Evolutionary conservation across 2,888 invertebrate species (phyloP).

Genomic region (Tipula helvola): DNA sequence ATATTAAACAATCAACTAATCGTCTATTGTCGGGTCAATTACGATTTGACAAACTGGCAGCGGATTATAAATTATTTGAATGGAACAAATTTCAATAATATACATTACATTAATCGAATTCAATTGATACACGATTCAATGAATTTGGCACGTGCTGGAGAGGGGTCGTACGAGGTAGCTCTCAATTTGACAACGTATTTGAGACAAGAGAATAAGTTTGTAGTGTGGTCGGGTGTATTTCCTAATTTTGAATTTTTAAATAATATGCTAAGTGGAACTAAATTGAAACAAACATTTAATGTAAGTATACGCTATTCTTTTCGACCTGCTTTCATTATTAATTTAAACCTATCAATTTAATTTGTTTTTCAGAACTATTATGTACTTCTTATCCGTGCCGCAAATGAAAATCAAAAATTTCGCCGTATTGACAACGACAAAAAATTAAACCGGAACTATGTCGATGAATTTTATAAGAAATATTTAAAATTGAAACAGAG

Average conservation of each 20-base stretch:
- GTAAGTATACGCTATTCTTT: background rate
- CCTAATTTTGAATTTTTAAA: background rate
- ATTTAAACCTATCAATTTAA: background rate
- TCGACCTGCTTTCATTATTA: background rate
- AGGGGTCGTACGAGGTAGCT: background rate
- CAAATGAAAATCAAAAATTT: background rate
- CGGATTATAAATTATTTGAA: constrained; percentile 36
- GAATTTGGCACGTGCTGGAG: background rate
- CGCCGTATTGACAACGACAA: background rate
- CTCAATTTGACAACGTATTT: background rate
- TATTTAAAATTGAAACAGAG: background rate
- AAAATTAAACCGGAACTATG: background rate
- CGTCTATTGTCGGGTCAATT: constrained; percentile 51
- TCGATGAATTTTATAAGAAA: background rate
- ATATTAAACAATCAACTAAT: constrained; percentile 32
- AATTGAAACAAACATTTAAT: background rate
- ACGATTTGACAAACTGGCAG: constrained; percentile 54
- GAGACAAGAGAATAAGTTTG: background rate
- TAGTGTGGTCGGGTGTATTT: background rate
- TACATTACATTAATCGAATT: constrained; percentile 67
- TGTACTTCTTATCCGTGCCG: background rate
- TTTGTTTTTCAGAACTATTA: background rate
- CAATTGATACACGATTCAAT: constrained; percentile 74
- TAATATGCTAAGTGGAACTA: background rate
- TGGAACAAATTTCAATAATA: constrained; percentile 41